phyloP scores from a whole-genome alignment of 1,140 invertebrate genomes.

The Acromyrmex heyeri region DNA sequence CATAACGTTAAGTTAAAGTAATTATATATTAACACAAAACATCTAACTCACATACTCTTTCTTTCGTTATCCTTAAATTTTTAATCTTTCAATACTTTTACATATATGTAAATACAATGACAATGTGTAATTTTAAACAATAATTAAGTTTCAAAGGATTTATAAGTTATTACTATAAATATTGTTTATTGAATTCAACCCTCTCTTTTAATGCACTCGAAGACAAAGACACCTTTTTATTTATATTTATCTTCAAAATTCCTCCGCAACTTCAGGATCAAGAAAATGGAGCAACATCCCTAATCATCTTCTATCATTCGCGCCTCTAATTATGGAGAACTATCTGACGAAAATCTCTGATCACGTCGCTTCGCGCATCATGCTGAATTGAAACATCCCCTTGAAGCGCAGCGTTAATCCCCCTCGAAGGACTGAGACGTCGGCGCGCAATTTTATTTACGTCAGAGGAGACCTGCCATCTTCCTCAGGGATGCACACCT shows the following conservation, averaged over 20 bases:
- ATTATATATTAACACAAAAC: too few relatives aligned
- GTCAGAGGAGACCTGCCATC: constrained; percentile 18
- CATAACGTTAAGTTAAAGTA: too few relatives aligned
- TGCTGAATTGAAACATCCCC: constrained; percentile 14
- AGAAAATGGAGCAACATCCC: background rate
- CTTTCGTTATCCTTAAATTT: too few relatives aligned
- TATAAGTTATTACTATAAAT: background rate
- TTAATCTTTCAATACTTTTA: too few relatives aligned
- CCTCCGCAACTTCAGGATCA: background rate
- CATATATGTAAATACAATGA: background rate
- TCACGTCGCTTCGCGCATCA: background rate
- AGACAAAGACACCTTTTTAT: background rate
- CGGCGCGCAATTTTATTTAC: constrained; percentile 6
- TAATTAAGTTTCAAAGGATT: background rate
- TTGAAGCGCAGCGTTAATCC: constrained; percentile 12
- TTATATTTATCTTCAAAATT: background rate
- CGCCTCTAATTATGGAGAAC: background rate
- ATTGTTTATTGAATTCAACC: background rate
- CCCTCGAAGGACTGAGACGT: constrained; percentile 19
- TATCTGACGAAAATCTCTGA: background rate
- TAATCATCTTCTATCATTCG: background rate
- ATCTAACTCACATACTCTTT: too few relatives aligned
- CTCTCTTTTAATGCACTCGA: background rate
- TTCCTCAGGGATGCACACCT: constrained; percentile 25
- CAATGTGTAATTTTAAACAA: background rate